These are phyloP conservation scores for Fragum whitleyi DNA, from an alignment of 2,888 invertebrate genomes.

Conservation along the genomic window DNA sequence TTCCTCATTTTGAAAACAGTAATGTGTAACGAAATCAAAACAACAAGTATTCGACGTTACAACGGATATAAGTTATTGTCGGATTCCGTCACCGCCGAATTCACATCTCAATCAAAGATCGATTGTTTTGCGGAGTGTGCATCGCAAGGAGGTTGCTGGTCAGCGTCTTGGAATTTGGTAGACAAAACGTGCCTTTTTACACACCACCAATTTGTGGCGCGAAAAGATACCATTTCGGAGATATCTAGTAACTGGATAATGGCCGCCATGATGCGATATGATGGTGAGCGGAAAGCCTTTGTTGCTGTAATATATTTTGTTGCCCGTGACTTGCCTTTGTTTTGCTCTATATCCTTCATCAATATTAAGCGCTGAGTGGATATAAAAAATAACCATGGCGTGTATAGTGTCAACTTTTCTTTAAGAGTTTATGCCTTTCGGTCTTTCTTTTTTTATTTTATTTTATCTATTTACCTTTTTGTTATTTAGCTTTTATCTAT, in stretches of 20 bases:
- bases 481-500: no score
- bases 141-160: not conserved
- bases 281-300: not conserved
- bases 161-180: constrained; percentile 2
- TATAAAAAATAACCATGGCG: no score
- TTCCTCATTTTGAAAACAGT: not conserved
- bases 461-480: no score
- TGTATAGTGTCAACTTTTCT: no score
- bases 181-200: not conserved
- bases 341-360: no score
- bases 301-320: no score
- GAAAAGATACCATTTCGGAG: not conserved
- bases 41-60: not conserved
- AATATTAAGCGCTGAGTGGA: no score
- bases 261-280: constrained; percentile 1
- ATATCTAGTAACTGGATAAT: constrained; percentile 17
- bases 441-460: no score
- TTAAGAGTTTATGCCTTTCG: no score
- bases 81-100: not conserved
- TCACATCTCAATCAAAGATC: not conserved
- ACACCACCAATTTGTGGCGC: not conserved
- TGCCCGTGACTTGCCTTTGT: no score
- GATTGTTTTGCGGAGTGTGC: constrained; percentile 2
- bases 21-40: not conserved
- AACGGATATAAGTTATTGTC: not conserved